A percentile compares a stretch with the other conserved stretches of the same genome.
Evolutionary conservation across 2,797 vertebrate species (phyloP).

Genomic region (Bradypodion ventrale): DNA sequence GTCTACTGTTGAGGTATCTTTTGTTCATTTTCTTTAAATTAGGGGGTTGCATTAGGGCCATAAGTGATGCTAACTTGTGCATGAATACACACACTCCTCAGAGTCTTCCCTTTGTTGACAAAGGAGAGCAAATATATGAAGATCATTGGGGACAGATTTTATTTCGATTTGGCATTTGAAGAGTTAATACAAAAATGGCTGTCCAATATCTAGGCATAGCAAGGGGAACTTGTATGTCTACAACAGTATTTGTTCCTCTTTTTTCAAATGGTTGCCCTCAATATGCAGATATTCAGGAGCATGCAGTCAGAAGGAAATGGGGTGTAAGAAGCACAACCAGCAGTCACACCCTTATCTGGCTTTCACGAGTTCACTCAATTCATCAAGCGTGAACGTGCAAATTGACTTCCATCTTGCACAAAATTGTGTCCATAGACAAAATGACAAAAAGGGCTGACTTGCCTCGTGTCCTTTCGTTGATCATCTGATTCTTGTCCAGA

Average conservation of each 20-base stretch:
- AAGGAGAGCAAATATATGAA: too few relatives aligned
- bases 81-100: not conserved
- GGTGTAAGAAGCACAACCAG: not conserved
- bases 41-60: not conserved
- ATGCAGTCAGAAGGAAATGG: not conserved
- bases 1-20: not conserved
- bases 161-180: not conserved
- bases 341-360: not conserved
- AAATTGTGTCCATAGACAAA: not conserved
- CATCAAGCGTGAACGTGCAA: not conserved
- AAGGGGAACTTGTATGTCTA: not conserved
- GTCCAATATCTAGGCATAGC: not conserved
- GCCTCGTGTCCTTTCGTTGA: not conserved
- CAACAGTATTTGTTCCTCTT: not conserved
- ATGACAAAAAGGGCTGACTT: not conserved
- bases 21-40: not conserved
- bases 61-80: not conserved
- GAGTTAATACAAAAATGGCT: not conserved
- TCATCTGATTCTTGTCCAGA: not conserved
- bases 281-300: not conserved
- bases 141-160: not conserved
- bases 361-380: not conserved
- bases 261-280: not conserved
- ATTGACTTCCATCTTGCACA: not conserved
- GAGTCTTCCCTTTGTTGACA: not conserved